Evolutionary conservation across 2,797 vertebrate species (phyloP).

Genomic region (Bufotes viridis): DNA sequence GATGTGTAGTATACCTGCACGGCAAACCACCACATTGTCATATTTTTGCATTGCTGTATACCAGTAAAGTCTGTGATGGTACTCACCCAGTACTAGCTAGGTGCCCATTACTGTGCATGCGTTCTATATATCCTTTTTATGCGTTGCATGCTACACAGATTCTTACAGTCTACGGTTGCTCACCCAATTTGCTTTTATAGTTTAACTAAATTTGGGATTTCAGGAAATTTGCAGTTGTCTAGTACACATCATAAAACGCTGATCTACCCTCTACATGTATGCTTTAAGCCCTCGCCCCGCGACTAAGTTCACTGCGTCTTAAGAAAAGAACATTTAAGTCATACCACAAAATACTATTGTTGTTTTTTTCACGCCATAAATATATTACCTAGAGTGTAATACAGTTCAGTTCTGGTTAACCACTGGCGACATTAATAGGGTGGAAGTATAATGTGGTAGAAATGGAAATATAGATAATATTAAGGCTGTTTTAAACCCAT

Average conservation of each 20-base stretch:
- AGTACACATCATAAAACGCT: conserved; percentile 69
- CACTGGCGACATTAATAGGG: conserved; percentile 32
- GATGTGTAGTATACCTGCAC: not conserved
- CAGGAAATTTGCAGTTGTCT: conserved; percentile 11
- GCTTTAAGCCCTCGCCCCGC: conserved; percentile 72
- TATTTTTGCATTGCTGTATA: not conserved
- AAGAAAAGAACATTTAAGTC: conserved; percentile 56
- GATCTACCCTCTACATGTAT: conserved; percentile 69
- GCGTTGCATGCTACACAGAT: not conserved
- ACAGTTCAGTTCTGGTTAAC: conserved; percentile 12
- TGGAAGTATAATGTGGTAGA: conserved; percentile 12
- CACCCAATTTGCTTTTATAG: not conserved
- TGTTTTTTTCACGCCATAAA: conserved; percentile 14
- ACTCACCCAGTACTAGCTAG: too few species aligned
- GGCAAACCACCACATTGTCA: not conserved
- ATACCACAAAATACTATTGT: conserved; percentile 64
- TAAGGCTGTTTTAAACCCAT: too few species aligned
- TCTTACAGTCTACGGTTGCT: not conserved
- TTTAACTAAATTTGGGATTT: not conserved
- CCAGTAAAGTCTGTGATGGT: not conserved
- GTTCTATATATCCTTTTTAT: not conserved
- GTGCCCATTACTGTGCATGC: not conserved
- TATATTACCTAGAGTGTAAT: conserved; percentile 24
- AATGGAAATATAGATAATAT: not conserved
- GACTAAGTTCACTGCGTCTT: conserved; percentile 62